Percentiles rank a stretch among this genome's conserved stretches.
These are phyloP conservation scores for Falco peregrinus DNA, from an alignment of 2,797 vertebrate species.

Conservation along the genomic window DNA sequence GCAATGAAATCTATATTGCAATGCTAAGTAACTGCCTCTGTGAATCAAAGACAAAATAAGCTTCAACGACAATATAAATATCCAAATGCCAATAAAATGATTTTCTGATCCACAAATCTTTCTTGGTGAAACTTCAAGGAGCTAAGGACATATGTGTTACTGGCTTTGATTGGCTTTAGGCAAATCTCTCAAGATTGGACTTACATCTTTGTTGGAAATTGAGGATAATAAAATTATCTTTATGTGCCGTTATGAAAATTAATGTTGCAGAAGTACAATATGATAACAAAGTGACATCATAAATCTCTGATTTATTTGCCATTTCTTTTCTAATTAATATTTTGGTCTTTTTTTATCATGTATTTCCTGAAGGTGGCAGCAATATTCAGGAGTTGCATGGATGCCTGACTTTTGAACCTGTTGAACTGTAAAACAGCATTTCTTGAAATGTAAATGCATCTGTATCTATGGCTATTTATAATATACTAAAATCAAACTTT, in stretches of 20 bases:
- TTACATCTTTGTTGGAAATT: neutral
- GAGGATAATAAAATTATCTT: neutral
- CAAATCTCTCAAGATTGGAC: neutral
- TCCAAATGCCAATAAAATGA: neutral
- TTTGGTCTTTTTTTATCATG: neutral
- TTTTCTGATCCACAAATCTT: neutral
- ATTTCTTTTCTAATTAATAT: neutral
- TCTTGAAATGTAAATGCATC: neutral
- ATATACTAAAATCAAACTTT: neutral
- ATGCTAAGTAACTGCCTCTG: neutral
- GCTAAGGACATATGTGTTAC: neutral
- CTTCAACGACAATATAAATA: neutral
- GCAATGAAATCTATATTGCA: neutral
- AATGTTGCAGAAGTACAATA: neutral
- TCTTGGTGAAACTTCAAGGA: neutral
- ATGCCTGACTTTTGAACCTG: slow-evolving; percentile 13
- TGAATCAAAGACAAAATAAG: neutral
- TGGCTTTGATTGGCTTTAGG: neutral
- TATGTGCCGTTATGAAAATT: neutral
- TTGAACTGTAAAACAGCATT: neutral
- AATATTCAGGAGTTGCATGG: slow-evolving; percentile 9
- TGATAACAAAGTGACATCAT: neutral
- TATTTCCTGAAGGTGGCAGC: slow-evolving; percentile 66
- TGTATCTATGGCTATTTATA: neutral
- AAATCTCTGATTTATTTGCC: neutral